Percentiles rank a stretch among this genome's conserved stretches.
Conservation (phyloP, 2,888 invertebrate genomes). For the Lochmaea capreae region DNA sequence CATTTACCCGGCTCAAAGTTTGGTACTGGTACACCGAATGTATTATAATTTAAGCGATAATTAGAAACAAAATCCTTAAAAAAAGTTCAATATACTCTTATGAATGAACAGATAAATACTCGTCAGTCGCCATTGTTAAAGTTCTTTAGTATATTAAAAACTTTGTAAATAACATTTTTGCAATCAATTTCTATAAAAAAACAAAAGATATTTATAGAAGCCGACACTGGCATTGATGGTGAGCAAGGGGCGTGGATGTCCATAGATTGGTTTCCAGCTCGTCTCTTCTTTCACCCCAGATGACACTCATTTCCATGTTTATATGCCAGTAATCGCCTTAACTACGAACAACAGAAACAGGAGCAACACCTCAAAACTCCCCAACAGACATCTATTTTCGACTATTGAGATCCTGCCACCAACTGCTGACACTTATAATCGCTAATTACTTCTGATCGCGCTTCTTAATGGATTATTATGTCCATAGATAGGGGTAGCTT, state of each 20-base stretch:
- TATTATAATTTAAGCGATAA: too few relatives aligned
- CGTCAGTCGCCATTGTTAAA: too few relatives aligned
- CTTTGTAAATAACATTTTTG: too few relatives aligned
- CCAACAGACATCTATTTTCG: slow-evolving; percentile 46
- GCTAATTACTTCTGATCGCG: slow-evolving; percentile 50
- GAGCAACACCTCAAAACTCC: slow-evolving; percentile 49
- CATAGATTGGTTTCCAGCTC: slow-evolving; percentile 61
- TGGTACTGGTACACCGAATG: too few relatives aligned
- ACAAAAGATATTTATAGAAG: not conserved
- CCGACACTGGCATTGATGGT: slow-evolving; percentile 20
- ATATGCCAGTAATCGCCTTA: slow-evolving; percentile 56
- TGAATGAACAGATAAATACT: too few relatives aligned
- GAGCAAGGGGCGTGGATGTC: slow-evolving; percentile 46
- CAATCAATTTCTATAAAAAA: too few relatives aligned
- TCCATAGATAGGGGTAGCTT: slow-evolving; percentile 27
- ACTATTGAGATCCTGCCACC: slow-evolving; percentile 54
- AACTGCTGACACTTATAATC: slow-evolving; percentile 56
- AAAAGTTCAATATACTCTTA: too few relatives aligned
- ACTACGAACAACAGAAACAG: slow-evolving; percentile 41
- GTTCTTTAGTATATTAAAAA: too few relatives aligned
- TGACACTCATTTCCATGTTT: slow-evolving; percentile 56
- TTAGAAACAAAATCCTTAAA: too few relatives aligned
- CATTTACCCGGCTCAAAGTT: too few relatives aligned
- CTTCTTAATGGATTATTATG: slow-evolving; percentile 43
- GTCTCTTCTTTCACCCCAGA: slow-evolving; percentile 54